A percentile compares a stretch with the other conserved stretches of the same genome.
phyloP scores from a whole-genome alignment of 2,888 invertebrate species.

The Pantelozetes paolii region DNA sequence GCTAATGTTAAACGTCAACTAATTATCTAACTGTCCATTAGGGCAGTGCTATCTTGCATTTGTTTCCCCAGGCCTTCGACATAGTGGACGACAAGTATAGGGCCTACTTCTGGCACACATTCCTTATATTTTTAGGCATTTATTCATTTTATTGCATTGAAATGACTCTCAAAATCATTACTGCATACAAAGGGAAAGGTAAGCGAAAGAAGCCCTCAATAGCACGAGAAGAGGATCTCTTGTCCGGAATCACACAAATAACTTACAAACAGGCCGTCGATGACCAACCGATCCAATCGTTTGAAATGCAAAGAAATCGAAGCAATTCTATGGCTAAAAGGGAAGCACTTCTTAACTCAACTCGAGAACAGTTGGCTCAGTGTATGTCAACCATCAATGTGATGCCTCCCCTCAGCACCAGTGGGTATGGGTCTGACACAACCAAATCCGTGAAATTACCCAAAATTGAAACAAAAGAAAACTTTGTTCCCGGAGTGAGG shows the following conservation, averaged over 20 bases:
- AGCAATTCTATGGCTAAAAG: conserved; percentile 8
- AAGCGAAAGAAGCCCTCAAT: conserved; percentile 29
- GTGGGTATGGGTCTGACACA: background rate
- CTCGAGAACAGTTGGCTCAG: conserved; percentile 39
- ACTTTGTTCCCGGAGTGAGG: conserved; percentile 41
- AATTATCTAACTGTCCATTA: background rate
- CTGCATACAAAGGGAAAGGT: conserved; percentile 24
- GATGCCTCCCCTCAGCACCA: conserved; percentile 1
- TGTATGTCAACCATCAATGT: conserved; percentile 40
- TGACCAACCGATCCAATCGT: background rate
- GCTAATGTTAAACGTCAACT: background rate
- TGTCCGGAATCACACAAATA: background rate
- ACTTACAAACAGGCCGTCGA: background rate
- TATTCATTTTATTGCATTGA: conserved; percentile 43
- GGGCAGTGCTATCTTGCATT: conserved; percentile 43
- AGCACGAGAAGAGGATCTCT: conserved; percentile 31
- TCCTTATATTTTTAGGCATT: conserved; percentile 43
- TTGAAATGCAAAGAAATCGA: conserved; percentile 26
- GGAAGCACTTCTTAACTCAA: conserved; percentile 20
- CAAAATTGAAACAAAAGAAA: conserved; percentile 33
- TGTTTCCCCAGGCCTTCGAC: conserved; percentile 44
- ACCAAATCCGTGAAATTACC: background rate
- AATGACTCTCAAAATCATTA: conserved; percentile 41
- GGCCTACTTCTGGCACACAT: conserved; percentile 43
- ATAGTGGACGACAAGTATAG: conserved; percentile 44